These are phyloP conservation scores for Paramisgurnus dabryanus DNA, from an alignment of 2,113 vertebrate genomes.

Conservation along the genomic window DNA sequence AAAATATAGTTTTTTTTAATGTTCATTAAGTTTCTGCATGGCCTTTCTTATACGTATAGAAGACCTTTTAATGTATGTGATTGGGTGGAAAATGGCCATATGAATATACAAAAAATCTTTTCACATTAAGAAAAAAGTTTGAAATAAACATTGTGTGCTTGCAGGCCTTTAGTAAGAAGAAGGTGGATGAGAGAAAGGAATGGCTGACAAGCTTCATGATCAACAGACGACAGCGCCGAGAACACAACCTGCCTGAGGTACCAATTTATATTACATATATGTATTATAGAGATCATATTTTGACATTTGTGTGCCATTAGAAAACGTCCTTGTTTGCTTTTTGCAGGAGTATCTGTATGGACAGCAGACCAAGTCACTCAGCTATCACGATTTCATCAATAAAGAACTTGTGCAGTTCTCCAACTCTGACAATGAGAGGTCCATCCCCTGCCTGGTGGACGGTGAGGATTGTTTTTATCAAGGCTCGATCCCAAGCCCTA, in stretches of 20 bases:
- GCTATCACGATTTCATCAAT: constrained; percentile 96
- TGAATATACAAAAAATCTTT: neutral
- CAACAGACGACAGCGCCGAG: constrained; percentile 86
- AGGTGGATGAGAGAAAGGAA: constrained; percentile 92
- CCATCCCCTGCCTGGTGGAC: constrained; percentile 94
- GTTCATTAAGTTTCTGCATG: no score
- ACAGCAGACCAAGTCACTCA: constrained; percentile 80
- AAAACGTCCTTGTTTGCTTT: neutral
- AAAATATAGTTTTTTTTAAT: no score
- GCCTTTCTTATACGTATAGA: no score
- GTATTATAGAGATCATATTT: neutral
- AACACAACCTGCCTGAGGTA: constrained; percentile 94
- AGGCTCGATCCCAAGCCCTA: no score
- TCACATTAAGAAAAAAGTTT: neutral
- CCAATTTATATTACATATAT: neutral
- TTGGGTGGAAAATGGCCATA: no score
- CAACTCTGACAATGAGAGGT: constrained; percentile 97
- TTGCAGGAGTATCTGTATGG: constrained; percentile 92
- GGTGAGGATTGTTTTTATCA: constrained; percentile 72
- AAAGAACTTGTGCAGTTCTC: constrained; percentile 97
- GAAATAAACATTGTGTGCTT: neutral
- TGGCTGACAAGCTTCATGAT: constrained; percentile 97
- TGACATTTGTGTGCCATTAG: neutral
- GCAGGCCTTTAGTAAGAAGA: constrained; percentile 99
- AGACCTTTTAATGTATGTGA: no score